Conservation (phyloP, 2,113 vertebrate genomes). For the Notothenia coriiceps region DNA sequence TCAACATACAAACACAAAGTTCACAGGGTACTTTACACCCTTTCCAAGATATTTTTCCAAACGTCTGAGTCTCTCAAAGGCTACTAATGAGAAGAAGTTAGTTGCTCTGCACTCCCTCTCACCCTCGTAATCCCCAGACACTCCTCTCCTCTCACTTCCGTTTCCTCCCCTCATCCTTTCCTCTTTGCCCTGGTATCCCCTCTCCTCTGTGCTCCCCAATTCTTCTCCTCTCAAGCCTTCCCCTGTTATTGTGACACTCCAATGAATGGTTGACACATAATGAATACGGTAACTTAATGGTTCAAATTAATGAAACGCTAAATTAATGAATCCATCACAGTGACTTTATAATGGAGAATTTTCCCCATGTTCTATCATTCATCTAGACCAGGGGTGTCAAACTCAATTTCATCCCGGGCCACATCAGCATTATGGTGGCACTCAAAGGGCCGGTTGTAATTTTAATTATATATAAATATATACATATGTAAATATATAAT, state of each 20-base stretch:
- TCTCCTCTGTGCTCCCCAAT: background rate
- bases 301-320: background rate
- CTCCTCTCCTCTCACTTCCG: conserved; percentile 38
- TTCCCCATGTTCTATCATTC: background rate
- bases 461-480: too few relatives aligned
- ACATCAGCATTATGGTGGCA: too few relatives aligned
- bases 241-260: background rate
- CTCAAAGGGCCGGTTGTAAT: too few relatives aligned
- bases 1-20: conserved; percentile 18
- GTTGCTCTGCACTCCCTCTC: conserved; percentile 18
- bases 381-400: too few relatives aligned
- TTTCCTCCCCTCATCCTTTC: conserved; percentile 30
- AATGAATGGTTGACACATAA: background rate
- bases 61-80: conserved; percentile 39
- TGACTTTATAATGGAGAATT: background rate
- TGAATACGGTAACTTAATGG: background rate
- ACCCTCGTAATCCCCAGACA: conserved; percentile 27
- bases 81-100: conserved; percentile 48
- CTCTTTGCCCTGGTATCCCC: conserved; percentile 8
- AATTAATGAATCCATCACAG: background rate
- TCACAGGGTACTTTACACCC: conserved; percentile 16
- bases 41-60: conserved; percentile 38
- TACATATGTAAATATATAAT: too few relatives aligned
- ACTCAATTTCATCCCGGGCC: too few relatives aligned
- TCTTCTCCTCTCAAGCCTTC: background rate